These are phyloP conservation scores for Suricata suricatta DNA, from an alignment of 2,113 vertebrate genomes.

Conservation along the genomic window DNA sequence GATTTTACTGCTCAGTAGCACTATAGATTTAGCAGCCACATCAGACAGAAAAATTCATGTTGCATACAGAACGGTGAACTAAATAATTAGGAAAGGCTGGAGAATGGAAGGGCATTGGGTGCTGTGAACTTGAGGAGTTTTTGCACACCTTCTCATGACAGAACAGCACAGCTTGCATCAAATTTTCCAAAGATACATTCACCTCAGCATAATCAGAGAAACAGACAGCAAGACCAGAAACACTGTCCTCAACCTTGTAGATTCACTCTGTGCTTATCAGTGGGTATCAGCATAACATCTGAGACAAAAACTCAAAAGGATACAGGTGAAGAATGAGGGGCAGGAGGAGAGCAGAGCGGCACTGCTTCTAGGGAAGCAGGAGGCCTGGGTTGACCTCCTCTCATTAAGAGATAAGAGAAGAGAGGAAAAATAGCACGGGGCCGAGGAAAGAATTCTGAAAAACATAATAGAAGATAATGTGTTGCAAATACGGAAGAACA, in stretches of 20 bases:
- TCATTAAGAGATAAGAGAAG: constrained; percentile 33
- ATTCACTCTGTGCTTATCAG: neutral
- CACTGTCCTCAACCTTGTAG: neutral
- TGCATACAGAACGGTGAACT: neutral
- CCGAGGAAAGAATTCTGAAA: neutral
- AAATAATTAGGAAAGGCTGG: neutral
- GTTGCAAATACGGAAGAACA: neutral
- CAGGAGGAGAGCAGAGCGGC: neutral
- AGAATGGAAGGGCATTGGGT: neutral
- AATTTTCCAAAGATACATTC: neutral
- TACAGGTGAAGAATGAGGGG: neutral
- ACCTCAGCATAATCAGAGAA: constrained; percentile 17
- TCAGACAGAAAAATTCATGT: neutral
- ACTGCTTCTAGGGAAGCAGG: neutral
- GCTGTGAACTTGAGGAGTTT: neutral
- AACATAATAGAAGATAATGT: neutral
- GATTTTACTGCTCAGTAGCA: neutral
- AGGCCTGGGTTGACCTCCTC: neutral
- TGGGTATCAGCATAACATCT: neutral
- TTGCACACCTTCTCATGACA: neutral
- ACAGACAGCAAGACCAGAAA: neutral
- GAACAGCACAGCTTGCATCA: neutral
- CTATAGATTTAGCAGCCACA: neutral
- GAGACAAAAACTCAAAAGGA: constrained; percentile 33
- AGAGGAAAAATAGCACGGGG: neutral